phyloP scores from a whole-genome alignment of 1,140 invertebrate species.

The Heliconius melpomene region DNA sequence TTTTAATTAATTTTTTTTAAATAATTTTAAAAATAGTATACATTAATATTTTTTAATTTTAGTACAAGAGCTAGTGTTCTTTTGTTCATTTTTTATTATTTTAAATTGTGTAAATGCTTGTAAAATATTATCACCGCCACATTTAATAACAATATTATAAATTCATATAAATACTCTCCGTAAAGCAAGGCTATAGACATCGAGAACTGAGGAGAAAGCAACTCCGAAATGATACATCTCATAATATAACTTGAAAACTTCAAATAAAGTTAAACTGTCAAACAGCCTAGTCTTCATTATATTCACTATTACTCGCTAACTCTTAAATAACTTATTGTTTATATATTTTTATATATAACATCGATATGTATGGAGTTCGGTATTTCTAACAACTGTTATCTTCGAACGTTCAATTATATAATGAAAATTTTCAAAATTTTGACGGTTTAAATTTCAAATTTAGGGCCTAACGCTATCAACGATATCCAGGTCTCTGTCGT shows the following conservation, averaged over 20 bases:
- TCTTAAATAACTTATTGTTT: conserved; percentile 59
- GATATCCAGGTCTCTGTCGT: conserved; percentile 34
- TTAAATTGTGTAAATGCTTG: background rate
- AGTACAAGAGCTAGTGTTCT: background rate
- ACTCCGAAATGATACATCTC: conserved; percentile 38
- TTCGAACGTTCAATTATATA: conserved; percentile 32
- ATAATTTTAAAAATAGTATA: background rate
- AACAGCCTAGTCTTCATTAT: conserved; percentile 70
- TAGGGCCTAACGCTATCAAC: conserved; percentile 32
- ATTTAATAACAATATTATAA: conserved; percentile 62
- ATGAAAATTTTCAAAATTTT: conserved; percentile 34
- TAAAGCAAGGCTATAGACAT: conserved; percentile 54
- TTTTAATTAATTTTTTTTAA: background rate
- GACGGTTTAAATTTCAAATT: conserved; percentile 39
- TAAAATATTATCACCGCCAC: conserved; percentile 55
- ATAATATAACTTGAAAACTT: conserved; percentile 40
- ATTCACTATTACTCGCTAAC: conserved; percentile 77
- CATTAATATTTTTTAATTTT: background rate
- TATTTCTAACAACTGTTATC: conserved; percentile 65
- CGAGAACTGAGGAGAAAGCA: conserved; percentile 44
- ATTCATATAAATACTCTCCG: conserved; percentile 62
- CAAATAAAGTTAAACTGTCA: conserved; percentile 62
- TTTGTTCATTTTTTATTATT: background rate
- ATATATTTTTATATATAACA: conserved; percentile 69
- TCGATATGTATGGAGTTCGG: conserved; percentile 78